Conservation (phyloP, 1,140 invertebrate species). For the Tenebrio molitor region DNA sequence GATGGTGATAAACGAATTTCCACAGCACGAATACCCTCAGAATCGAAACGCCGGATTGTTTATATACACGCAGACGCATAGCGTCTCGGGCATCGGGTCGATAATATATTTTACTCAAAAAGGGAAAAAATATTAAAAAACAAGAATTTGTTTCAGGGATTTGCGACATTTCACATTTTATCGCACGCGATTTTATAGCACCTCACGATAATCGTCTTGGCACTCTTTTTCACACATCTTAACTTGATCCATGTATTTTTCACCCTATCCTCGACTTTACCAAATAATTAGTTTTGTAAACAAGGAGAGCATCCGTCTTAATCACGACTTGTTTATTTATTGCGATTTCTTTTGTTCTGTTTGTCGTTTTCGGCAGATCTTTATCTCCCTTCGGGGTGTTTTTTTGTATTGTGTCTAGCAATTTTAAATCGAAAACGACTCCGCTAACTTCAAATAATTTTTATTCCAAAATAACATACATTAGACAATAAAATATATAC, state of each 20-base stretch:
- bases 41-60: conserved; percentile 40
- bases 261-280: no score
- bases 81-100: conserved; percentile 33
- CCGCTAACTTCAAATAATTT: not conserved
- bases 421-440: not conserved
- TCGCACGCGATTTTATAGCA: no score
- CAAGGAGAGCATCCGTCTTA: conserved; percentile 15
- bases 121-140: conserved; percentile 30
- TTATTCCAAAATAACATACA: conserved; percentile 14
- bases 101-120: conserved; percentile 36
- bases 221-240: no score
- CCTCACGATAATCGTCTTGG: no score
- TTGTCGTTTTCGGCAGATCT: conserved; percentile 8
- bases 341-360: conserved; percentile 4
- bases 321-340: conserved; percentile 9
- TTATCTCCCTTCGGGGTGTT: not conserved
- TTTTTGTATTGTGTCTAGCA: conserved; percentile 2
- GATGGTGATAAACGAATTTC: conserved; percentile 42
- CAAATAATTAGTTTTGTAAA: conserved; percentile 10
- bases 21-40: conserved; percentile 33
- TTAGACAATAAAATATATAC: conserved; percentile 5
- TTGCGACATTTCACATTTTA: conserved; percentile 5
- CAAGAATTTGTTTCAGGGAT: conserved; percentile 10
- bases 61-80: conserved; percentile 44
- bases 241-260: no score